Evolutionary conservation across 1,140 invertebrate genomes (phyloP).

Genomic region (Ips typographus): DNA sequence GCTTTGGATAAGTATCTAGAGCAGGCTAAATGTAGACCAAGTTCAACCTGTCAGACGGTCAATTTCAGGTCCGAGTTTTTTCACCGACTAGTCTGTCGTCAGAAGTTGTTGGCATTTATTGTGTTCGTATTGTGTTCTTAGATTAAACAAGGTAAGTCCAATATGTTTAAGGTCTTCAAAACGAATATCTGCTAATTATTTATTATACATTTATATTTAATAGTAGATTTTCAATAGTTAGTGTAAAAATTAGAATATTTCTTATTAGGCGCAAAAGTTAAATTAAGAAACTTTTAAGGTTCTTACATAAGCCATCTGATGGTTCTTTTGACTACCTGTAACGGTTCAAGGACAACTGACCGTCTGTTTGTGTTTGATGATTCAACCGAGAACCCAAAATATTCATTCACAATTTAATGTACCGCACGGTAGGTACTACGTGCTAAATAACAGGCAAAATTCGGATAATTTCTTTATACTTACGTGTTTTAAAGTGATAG

Average conservation of each 20-base stretch:
- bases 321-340: too few species aligned
- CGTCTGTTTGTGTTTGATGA: too few species aligned
- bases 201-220: not conserved
- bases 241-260: not conserved
- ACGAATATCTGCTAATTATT: not conserved
- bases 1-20: not conserved
- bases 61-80: conserved; percentile 6
- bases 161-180: not conserved
- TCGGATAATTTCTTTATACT: too few species aligned
- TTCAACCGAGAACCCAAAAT: too few species aligned
- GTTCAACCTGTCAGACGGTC: conserved; percentile 9
- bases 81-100: not conserved
- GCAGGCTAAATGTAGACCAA: conserved; percentile 12
- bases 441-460: too few species aligned
- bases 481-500: too few species aligned
- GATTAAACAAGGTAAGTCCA: not conserved
- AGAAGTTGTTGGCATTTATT: not conserved
- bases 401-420: too few species aligned
- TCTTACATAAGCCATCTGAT: too few species aligned
- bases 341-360: too few species aligned
- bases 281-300: too few species aligned
- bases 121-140: not conserved
- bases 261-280: too few species aligned
- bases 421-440: too few species aligned
- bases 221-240: not conserved